phyloP scores from a whole-genome alignment of 1,140 invertebrate species.

The Helicoverpa armigera region DNA sequence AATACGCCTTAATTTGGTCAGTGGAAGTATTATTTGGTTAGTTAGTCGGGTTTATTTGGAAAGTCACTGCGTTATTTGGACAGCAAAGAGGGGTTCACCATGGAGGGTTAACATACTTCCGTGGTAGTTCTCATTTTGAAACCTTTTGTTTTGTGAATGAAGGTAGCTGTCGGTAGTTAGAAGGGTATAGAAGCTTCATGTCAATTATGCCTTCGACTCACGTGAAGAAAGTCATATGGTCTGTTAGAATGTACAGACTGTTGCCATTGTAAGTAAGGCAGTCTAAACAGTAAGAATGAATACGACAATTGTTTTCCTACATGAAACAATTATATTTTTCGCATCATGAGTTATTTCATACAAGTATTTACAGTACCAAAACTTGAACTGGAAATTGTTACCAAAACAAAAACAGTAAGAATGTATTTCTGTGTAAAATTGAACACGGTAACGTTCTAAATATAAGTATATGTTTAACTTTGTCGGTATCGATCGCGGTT shows the following conservation, averaged over 20 bases:
- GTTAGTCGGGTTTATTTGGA: conserved; percentile 19
- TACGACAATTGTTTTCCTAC: no score
- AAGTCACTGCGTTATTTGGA: conserved; percentile 33
- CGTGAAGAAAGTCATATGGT: no score
- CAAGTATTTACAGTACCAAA: no score
- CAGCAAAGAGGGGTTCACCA: background rate
- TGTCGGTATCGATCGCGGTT: conserved; percentile 8
- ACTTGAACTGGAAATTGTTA: no score
- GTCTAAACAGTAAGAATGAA: no score
- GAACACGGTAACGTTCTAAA: background rate
- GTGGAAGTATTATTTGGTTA: conserved; percentile 20
- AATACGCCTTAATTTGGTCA: conserved; percentile 22
- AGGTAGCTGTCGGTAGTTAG: background rate
- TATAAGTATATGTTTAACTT: background rate
- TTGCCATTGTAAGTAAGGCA: no score
- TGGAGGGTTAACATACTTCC: conserved; percentile 2
- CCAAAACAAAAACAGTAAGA: background rate
- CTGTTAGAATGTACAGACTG: no score
- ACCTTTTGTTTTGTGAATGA: background rate
- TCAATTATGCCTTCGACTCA: background rate
- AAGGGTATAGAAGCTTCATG: background rate
- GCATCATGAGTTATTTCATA: no score
- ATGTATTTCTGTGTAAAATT: background rate
- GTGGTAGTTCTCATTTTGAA: conserved; percentile 5
- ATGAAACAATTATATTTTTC: no score